Conservation (phyloP, 2,113 vertebrate species). For the Probosciger aterrimus region DNA sequence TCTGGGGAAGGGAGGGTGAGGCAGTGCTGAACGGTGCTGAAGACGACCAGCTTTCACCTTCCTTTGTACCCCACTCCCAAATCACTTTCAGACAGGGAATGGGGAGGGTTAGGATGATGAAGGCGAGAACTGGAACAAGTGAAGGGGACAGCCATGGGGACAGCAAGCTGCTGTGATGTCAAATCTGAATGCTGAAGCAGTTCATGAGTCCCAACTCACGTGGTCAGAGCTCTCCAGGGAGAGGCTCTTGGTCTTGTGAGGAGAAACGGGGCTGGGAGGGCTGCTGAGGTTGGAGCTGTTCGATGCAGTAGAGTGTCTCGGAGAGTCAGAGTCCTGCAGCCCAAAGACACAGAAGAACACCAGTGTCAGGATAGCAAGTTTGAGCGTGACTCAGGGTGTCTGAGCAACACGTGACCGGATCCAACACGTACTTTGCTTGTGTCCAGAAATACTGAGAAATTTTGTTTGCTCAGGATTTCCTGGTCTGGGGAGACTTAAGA, state of each 20-base stretch:
- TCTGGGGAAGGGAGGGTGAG: background rate
- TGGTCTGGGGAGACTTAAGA: background rate
- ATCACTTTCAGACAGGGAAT: background rate
- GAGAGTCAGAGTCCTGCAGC: conserved; percentile 94
- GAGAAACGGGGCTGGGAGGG: conserved; percentile 92
- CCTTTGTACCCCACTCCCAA: conserved; percentile 10
- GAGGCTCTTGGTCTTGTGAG: conserved; percentile 95
- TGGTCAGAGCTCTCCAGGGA: conserved; percentile 96
- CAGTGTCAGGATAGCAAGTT: background rate
- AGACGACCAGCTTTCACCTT: conserved; percentile 42
- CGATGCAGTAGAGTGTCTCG: conserved; percentile 94
- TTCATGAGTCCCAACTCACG: conserved; percentile 95
- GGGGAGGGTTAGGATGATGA: conserved; percentile 24
- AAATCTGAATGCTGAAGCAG: conserved; percentile 63
- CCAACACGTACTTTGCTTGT: fast-evolving
- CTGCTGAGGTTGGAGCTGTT: conserved; percentile 99
- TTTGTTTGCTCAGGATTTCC: background rate
- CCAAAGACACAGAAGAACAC: conserved; percentile 16
- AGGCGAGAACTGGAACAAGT: conserved; percentile 37
- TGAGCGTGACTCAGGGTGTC: background rate
- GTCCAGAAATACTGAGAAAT: background rate
- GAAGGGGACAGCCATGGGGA: conserved; percentile 47
- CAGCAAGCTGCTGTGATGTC: conserved; percentile 60
- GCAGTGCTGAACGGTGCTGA: background rate
- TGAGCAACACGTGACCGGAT: background rate